Percentiles rank a stretch among this genome's conserved stretches.
phyloP scores from a whole-genome alignment of 2,113 vertebrate genomes.

The Equus quagga region DNA sequence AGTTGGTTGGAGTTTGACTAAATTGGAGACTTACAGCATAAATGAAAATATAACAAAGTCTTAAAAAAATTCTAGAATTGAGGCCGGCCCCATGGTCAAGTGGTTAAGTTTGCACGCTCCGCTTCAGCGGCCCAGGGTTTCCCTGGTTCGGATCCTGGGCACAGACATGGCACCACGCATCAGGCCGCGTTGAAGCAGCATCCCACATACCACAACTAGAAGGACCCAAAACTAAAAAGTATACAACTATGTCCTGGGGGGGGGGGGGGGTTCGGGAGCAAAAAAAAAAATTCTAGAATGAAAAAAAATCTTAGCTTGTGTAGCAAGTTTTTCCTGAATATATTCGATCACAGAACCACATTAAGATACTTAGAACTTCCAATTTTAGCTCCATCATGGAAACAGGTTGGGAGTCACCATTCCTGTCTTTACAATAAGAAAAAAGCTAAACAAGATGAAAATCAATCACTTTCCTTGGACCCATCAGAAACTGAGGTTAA shows the following conservation, averaged over 20 bases:
- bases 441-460: background rate
- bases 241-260: no score
- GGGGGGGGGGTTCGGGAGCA: no score
- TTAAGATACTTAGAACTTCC: background rate
- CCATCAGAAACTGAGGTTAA: background rate
- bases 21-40: background rate
- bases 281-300: background rate
- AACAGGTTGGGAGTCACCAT: background rate
- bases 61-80: background rate
- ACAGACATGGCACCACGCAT: no score
- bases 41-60: background rate
- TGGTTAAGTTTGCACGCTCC: no score
- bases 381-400: background rate
- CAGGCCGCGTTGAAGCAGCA: no score
- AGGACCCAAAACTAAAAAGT: no score
- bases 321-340: background rate
- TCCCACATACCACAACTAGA: no score
- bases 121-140: no score
- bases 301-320: background rate
- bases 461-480: background rate
- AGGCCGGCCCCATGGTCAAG: no score
- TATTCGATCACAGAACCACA: slow-evolving; percentile 5
- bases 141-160: no score
- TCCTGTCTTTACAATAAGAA: background rate
- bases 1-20: background rate